These are phyloP conservation scores for Crotalus horridus DNA, from an alignment of 2,113 vertebrate genomes.

Conservation along the genomic window DNA sequence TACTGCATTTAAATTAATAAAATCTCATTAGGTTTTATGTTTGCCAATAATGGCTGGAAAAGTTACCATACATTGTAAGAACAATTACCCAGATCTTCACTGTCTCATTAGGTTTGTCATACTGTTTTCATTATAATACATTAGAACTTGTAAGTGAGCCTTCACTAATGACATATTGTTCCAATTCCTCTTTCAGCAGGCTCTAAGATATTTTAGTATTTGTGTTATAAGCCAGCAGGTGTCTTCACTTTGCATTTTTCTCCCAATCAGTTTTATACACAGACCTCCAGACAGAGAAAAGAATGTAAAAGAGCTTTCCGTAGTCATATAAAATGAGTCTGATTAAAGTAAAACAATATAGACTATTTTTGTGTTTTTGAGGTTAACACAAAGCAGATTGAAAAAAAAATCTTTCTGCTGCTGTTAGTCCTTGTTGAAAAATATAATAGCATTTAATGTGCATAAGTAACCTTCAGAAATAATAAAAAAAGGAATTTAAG, in stretches of 20 bases:
- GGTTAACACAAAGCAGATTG: conserved; percentile 68
- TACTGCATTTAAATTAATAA: conserved; percentile 84
- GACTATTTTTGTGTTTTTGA: conserved; percentile 73
- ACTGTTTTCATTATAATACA: conserved; percentile 92
- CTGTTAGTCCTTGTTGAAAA: conserved; percentile 66
- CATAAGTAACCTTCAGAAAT: conserved; percentile 67
- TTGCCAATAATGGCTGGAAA: conserved; percentile 83
- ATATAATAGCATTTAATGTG: conserved; percentile 61
- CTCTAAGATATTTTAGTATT: conserved; percentile 84
- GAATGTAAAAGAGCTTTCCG: conserved; percentile 81
- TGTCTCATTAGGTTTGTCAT: conserved; percentile 89
- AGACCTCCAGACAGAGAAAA: conserved; percentile 86
- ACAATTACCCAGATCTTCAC: conserved; percentile 80
- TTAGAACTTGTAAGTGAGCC: conserved; percentile 86
- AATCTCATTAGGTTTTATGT: conserved; percentile 87
- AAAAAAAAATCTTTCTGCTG: conserved; percentile 61
- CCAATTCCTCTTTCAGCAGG: conserved; percentile 83
- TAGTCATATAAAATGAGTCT: conserved; percentile 81
- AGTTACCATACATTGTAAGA: conserved; percentile 79
- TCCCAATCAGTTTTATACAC: conserved; percentile 81
- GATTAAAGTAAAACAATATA: conserved; percentile 70
- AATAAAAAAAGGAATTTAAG: conserved; percentile 59
- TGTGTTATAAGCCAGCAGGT: conserved; percentile 89
- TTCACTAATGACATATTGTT: conserved; percentile 88
- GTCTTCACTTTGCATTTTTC: conserved; percentile 85